Evolutionary conservation across 2,113 vertebrate species (phyloP).

Genomic region (Chionomys nivalis): DNA sequence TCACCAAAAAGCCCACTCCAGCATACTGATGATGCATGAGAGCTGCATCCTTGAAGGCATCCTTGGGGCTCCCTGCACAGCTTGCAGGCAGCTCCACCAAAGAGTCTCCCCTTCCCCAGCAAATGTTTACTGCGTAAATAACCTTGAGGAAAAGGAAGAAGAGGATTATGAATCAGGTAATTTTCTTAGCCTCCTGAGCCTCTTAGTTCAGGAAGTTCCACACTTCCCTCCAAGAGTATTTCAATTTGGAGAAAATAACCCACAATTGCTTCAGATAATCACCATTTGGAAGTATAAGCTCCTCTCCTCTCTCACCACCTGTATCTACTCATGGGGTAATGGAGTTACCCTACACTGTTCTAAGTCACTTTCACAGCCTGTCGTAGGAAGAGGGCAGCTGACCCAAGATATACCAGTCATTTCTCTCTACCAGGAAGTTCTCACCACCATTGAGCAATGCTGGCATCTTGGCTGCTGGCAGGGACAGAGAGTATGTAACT

Average conservation of each 20-base stretch:
- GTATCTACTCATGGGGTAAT: neutral
- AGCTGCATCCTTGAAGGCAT: neutral
- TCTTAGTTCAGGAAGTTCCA: neutral
- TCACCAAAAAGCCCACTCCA: neutral
- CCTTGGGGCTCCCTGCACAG: neutral
- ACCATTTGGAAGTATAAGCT: neutral
- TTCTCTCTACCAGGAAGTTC: neutral
- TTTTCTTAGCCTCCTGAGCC: neutral
- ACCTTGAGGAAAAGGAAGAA: neutral
- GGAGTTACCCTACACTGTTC: accelerated
- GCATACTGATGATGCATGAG: no score
- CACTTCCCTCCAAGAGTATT: neutral
- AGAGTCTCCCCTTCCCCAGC: neutral
- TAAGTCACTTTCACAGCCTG: no score
- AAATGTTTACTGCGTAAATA: neutral
- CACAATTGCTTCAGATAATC: neutral
- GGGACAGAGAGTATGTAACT: neutral
- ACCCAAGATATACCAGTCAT: no score
- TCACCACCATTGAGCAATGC: neutral
- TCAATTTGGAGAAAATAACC: neutral
- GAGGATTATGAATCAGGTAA: neutral
- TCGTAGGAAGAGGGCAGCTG: neutral
- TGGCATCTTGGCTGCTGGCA: neutral
- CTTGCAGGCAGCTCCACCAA: neutral
- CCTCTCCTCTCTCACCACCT: neutral